Conservation (phyloP, 1,140 invertebrate genomes). For the Oscheius sp. region DNA sequence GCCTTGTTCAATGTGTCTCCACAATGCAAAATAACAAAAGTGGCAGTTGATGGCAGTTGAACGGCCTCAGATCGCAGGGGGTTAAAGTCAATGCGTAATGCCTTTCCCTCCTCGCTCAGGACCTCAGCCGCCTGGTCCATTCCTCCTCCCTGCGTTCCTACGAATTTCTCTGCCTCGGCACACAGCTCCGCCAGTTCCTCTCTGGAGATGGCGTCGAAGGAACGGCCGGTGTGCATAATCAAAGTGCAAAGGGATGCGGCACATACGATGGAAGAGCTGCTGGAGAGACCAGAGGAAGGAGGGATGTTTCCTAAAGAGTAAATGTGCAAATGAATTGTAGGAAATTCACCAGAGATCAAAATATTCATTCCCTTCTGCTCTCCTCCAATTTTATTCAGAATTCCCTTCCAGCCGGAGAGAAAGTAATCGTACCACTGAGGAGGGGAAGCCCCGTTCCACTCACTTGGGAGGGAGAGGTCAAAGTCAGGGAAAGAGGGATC, state of each 20-base stretch:
- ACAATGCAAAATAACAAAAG: slow-evolving; percentile 90
- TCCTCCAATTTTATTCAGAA: slow-evolving; percentile 68
- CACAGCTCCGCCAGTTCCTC: slow-evolving; percentile 79
- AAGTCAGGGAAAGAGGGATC: slow-evolving; percentile 15
- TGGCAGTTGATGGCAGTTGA: slow-evolving; percentile 73
- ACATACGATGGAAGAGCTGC: slow-evolving; percentile 93
- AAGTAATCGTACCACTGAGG: slow-evolving; percentile 92
- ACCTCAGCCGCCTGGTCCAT: slow-evolving; percentile 99
- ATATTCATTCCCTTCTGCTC: slow-evolving; percentile 70
- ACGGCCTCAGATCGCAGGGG: slow-evolving; percentile 79
- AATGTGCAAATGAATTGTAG: neutral
- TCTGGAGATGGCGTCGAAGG: slow-evolving; percentile 61
- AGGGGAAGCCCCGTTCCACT: slow-evolving; percentile 39
- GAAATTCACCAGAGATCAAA: slow-evolving; percentile 67
- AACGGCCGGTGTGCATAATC: slow-evolving; percentile 67
- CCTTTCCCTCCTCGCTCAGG: slow-evolving; percentile 76
- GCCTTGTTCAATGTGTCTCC: slow-evolving; percentile 85
- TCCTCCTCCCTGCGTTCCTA: slow-evolving; percentile 82
- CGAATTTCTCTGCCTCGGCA: slow-evolving; percentile 82
- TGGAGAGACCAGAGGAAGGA: slow-evolving; percentile 85
- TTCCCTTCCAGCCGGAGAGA: slow-evolving; percentile 83
- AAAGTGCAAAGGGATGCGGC: slow-evolving; percentile 80
- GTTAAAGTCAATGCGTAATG: slow-evolving; percentile 82
- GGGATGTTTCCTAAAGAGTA: slow-evolving; percentile 74
- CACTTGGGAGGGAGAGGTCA: slow-evolving; percentile 1